These are phyloP conservation scores for Vulpes ferrilata DNA, from an alignment of 2,113 vertebrate genomes.

Conservation along the genomic window DNA sequence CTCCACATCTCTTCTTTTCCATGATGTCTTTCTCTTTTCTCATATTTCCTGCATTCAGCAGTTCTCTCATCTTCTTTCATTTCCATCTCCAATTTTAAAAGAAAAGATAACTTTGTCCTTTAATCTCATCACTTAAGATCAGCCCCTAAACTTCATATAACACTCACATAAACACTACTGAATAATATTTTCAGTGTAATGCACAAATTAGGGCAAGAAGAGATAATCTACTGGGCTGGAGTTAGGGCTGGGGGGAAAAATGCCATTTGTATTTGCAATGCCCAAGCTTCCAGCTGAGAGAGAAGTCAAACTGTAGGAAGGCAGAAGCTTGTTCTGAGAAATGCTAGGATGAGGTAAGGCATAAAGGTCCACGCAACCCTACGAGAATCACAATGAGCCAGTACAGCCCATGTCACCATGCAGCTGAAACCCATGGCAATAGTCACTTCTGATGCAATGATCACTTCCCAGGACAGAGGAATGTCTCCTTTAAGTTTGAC, in stretches of 20 bases:
- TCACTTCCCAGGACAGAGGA: background rate
- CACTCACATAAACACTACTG: background rate
- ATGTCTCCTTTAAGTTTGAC: background rate
- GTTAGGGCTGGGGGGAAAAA: background rate
- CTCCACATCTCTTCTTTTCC: constrained; percentile 1
- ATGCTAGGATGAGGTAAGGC: background rate
- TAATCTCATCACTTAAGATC: constrained; percentile 13
- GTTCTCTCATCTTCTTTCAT: background rate
- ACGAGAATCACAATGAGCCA: background rate
- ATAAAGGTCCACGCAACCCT: background rate
- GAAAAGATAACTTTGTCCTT: constrained; percentile 34
- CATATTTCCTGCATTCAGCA: background rate
- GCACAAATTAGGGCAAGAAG: constrained; percentile 15
- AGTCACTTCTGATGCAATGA: background rate
- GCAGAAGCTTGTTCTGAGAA: background rate
- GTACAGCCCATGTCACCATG: background rate
- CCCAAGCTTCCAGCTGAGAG: constrained; percentile 22
- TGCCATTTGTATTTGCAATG: background rate
- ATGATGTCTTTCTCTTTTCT: background rate
- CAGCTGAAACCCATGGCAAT: background rate
- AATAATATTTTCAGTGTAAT: constrained; percentile 26
- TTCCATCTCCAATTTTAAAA: constrained; percentile 1
- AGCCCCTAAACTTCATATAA: background rate
- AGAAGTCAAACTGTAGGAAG: background rate
- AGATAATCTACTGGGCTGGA: background rate